Percentiles rank a stretch among this genome's conserved stretches.
phyloP scores from a whole-genome alignment of 2,888 invertebrate genomes.

The Apocheima hispidaria region DNA sequence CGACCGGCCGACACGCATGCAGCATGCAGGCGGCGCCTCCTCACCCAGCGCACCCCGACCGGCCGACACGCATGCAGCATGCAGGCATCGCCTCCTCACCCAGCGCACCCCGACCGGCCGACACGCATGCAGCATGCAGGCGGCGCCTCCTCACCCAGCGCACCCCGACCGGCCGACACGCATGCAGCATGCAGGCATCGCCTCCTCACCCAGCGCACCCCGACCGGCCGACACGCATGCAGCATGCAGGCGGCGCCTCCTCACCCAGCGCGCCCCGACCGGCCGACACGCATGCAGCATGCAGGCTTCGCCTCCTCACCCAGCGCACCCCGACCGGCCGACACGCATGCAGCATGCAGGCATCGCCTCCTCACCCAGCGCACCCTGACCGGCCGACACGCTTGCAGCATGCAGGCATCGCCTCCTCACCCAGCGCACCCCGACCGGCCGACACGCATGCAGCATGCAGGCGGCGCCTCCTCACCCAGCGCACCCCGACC shows the following conservation, averaged over 20 bases:
- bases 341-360: conserved; percentile 1
- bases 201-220: neutral
- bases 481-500: no score
- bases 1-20: neutral
- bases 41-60: no score
- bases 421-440: neutral
- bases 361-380: no score
- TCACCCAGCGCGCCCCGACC: no score
- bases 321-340: neutral
- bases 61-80: no score
- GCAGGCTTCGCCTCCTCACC: neutral
- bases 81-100: neutral
- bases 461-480: neutral
- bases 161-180: no score
- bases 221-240: neutral
- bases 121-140: conserved; percentile 1
- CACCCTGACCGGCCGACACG: no score
- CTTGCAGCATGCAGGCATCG: no score
- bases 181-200: no score
- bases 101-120: neutral
- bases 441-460: neutral
- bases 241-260: neutral
- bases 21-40: neutral
- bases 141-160: no score
- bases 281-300: no score